phyloP scores from a whole-genome alignment of 2,797 vertebrate genomes.

The Otolemur crassicaudatus region DNA sequence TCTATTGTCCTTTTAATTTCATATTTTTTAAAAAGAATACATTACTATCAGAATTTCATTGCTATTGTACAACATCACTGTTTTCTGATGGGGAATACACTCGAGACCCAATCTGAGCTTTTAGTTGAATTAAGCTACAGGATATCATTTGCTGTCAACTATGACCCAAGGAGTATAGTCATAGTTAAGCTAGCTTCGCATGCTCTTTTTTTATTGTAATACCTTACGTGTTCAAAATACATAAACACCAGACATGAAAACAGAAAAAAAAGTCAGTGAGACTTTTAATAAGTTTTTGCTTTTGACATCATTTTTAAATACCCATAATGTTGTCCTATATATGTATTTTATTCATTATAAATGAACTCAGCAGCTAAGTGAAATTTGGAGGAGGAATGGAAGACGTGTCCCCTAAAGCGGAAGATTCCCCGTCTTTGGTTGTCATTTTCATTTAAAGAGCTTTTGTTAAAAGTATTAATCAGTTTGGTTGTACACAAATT shows the following conservation, averaged over 20 bases:
- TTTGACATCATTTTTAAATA: constrained; percentile 15
- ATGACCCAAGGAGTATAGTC: background rate
- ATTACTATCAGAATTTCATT: constrained; percentile 25
- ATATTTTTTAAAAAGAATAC: constrained; percentile 11
- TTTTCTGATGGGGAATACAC: background rate
- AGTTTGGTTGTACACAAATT: background rate
- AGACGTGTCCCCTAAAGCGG: background rate
- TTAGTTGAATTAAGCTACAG: constrained; percentile 32
- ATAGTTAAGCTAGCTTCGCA: background rate
- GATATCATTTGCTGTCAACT: background rate
- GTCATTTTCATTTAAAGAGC: background rate
- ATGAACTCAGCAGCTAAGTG: background rate
- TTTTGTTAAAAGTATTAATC: background rate
- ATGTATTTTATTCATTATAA: background rate
- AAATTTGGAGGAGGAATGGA: background rate
- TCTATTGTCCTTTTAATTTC: constrained; percentile 21
- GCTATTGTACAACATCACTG: background rate
- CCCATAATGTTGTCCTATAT: background rate
- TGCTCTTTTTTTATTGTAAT: background rate
- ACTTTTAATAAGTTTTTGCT: background rate
- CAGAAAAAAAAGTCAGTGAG: background rate
- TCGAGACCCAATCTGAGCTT: background rate
- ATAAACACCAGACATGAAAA: background rate
- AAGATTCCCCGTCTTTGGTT: background rate
- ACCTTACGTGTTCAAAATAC: background rate